Evolutionary conservation across 64 coral and sea anemone genomes (phyloP), one percentile per base, ranked within the genome.

Genomic region (Porites lutea): DNA sequence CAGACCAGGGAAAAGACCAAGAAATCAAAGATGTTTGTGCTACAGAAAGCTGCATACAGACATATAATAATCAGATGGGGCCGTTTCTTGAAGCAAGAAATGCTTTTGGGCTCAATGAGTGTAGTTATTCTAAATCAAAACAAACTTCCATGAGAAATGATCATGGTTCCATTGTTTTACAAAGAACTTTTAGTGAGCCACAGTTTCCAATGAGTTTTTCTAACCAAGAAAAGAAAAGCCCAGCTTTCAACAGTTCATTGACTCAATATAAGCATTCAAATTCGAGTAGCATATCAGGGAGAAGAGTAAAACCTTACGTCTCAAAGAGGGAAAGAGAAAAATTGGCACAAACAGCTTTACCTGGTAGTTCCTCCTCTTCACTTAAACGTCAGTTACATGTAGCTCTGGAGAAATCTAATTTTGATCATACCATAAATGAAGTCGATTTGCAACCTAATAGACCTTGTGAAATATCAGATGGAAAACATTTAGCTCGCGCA

Each of bases 251-350:
- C 37, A 60, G 15, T 4, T 63, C 79, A 65, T 14, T 13, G 23
- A 16, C 22, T 12, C 37, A 37, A 16, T 8, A 22, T 63, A 82
- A 59, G 10, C 0, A 47, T 62, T 13, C 79, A 65, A 47, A 5
- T 18, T 20, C 23, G 47, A 87, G 46, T 13, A 15, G 37, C 10
- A 5, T 6, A 6, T 55, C 7, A 27, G 74, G 65, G 5, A 9
- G 5, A 10, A 57, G 43, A 0, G 37, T 44, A 3, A 91, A 48
- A 75, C 80, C 90, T 63, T 86, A 92, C 48, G n/a, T 92, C 19
- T 85, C 90, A 2, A 92, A 92, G 47, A 60, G 80, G 52, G 66
- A 83, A 52, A 92, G 70, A 75, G 62, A 82, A 14, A 81, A 58
- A 65, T 45, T 72, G 13, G 21, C 9, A 13, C 58, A 82, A 63